Base-by-base conservation (phyloP, 2,113 vertebrate genomes). In the Coturnix japonica region DNA sequence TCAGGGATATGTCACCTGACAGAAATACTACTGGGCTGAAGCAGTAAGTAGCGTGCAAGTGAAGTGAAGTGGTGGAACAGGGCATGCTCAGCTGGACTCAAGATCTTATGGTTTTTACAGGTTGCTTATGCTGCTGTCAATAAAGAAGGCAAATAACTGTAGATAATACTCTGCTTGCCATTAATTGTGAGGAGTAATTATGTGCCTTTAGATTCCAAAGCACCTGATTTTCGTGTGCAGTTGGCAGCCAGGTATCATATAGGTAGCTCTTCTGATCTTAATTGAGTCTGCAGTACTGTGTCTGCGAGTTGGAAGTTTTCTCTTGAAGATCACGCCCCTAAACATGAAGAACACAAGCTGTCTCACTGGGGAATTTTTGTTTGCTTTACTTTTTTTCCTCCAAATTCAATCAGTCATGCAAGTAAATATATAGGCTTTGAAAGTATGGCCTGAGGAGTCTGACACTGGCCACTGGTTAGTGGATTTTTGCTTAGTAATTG, bases 401-500 rank as follows among this genome's bases (percentile, higher is more conserved):
- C 65, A n/a, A 89, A 83, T 93, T 72, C 82, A 59, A 4, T 85
- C 88, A 33, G 33, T 77, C 47, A 43, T 80, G 75, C 37, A 35
- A 64, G 75, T 64, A 80, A 87, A 83, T 59, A 17, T 13, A n/a
- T 17, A 39, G 41, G 41, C 20, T 31, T 35, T 21, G 79, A 73
- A 85, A 91, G 60, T 43, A 25, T 59, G 91, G 91, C 64, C 91
- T 71, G 82, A 95, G 95, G 95, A 94, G 91, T 90, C 82, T 61
- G 82, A 93, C 84, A 47, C 64, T 75, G 95, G 88, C 82, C 56
- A 91, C 91, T 87, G 51, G 87, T 95, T 89, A 95, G 90, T 97
- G 85, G 96, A 91, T 89, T 95, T 53, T 95, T 93, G 93, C 93
- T 91, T 78, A 74, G 89, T 93, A 89, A 94, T 96, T 91, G 91